Percentiles rank a stretch among this genome's conserved stretches.
phyloP scores from a whole-genome alignment of 2,888 invertebrate genomes.

The Cremastinae sp. region DNA sequence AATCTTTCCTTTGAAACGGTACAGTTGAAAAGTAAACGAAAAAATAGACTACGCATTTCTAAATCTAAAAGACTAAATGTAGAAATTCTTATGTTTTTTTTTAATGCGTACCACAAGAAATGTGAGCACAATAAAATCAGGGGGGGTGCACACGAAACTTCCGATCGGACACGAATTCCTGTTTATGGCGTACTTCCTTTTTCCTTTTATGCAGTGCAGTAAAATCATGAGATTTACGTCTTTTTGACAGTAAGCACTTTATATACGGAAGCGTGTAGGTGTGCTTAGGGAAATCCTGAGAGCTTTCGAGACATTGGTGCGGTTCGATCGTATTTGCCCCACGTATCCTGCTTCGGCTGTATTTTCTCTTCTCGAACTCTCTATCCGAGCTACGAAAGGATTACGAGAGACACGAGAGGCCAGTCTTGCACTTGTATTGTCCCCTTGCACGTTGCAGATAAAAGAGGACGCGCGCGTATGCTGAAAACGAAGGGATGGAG shows the following conservation, averaged over 20 bases:
- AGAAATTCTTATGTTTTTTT: too few relatives aligned
- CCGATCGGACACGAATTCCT: too few relatives aligned
- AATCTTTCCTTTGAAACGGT: constrained; percentile 12
- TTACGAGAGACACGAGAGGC: constrained; percentile 35
- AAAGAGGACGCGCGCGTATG: constrained; percentile 8
- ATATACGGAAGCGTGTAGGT: neutral
- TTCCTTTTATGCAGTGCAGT: neutral
- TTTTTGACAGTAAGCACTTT: neutral
- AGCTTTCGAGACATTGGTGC: constrained; percentile 48
- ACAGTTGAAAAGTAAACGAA: neutral
- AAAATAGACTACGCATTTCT: too few relatives aligned
- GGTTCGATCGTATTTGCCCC: constrained; percentile 76
- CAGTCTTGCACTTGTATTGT: constrained; percentile 8
- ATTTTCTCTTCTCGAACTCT: constrained; percentile 63
- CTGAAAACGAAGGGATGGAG: constrained; percentile 11
- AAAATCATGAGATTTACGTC: neutral
- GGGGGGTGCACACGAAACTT: too few relatives aligned
- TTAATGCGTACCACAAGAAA: too few relatives aligned
- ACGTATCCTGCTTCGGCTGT: constrained; percentile 65
- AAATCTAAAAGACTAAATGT: too few relatives aligned
- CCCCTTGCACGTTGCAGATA: neutral
- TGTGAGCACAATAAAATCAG: neutral
- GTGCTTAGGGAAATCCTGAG: constrained; percentile 1
- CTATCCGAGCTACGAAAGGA: constrained; percentile 25
- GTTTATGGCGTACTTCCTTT: too few relatives aligned